phyloP scores from a whole-genome alignment of 2,888 invertebrate species.

The Empis livida region DNA sequence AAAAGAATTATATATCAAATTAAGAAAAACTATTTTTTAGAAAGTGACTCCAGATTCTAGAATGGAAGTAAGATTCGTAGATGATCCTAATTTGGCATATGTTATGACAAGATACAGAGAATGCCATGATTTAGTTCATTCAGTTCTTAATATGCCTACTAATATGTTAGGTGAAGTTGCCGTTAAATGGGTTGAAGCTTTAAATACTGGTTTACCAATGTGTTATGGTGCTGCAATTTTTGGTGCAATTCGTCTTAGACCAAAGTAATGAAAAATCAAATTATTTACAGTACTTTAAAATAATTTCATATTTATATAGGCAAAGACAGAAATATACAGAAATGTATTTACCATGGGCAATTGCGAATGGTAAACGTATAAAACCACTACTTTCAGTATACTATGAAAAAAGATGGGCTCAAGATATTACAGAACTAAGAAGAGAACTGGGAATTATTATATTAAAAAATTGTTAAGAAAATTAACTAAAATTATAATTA shows the following conservation, averaged over 20 bases:
- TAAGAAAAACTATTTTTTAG: conserved; percentile 17
- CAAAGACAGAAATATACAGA: conserved; percentile 66
- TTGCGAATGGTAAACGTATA: conserved; percentile 59
- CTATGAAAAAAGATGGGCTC: conserved; percentile 91
- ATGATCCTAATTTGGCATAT: conserved; percentile 78
- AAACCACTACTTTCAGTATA: conserved; percentile 76
- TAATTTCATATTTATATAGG: conserved; percentile 16
- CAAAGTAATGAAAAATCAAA: conserved; percentile 40
- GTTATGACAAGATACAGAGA: conserved; percentile 96
- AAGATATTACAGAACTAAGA: conserved; percentile 65
- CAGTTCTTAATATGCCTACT: conserved; percentile 83
- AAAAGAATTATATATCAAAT: no score
- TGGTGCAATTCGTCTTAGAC: conserved; percentile 74
- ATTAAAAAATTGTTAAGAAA: conserved; percentile 22
- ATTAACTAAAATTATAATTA: no score
- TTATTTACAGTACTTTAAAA: conserved; percentile 2
- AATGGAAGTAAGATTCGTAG: conserved; percentile 78
- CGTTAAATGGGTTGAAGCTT: conserved; percentile 95
- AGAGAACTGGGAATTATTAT: conserved; percentile 63
- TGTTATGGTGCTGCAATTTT: conserved; percentile 85
- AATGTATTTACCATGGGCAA: conserved; percentile 76
- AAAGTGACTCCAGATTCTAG: conserved; percentile 89
- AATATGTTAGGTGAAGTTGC: conserved; percentile 86
- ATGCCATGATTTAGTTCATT: conserved; percentile 90
- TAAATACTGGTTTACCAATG: conserved; percentile 93